These are phyloP conservation scores for Pygocentrus nattereri DNA, from an alignment of 2,797 vertebrate species.

Conservation along the genomic window DNA sequence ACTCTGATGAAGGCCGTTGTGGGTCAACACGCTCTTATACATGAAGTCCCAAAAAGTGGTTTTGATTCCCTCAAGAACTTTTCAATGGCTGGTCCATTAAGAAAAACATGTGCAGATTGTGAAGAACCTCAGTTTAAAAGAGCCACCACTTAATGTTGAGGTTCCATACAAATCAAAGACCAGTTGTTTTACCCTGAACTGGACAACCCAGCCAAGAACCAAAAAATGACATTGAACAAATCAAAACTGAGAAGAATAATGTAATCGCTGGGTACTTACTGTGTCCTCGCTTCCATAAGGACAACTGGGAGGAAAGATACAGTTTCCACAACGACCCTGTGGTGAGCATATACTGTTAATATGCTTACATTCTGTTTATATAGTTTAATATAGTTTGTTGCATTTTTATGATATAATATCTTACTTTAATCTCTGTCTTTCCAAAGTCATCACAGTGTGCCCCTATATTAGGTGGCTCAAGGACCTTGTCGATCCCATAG, in stretches of 20 bases:
- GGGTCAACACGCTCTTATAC: too few species aligned
- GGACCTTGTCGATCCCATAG: conserved; percentile 87
- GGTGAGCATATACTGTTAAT: conserved; percentile 24
- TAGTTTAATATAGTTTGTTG: too few species aligned
- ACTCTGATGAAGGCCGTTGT: too few species aligned
- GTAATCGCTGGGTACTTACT: conserved; percentile 68
- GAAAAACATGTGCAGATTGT: too few species aligned
- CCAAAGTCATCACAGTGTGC: conserved; percentile 78
- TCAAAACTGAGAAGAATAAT: neutral
- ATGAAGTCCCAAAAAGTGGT: too few species aligned
- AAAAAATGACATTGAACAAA: neutral
- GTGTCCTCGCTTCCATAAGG: conserved; percentile 68
- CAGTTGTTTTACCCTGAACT: too few species aligned
- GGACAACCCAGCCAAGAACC: too few species aligned
- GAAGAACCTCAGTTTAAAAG: too few species aligned
- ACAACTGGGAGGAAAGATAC: conserved; percentile 74
- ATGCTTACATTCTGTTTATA: neutral
- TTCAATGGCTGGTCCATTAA: too few species aligned
- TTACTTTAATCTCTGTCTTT: conserved; percentile 66
- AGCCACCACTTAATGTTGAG: too few species aligned
- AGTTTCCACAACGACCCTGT: conserved; percentile 82
- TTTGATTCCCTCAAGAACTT: too few species aligned
- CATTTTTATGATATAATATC: conserved; percentile 1
- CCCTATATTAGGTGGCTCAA: conserved; percentile 92
- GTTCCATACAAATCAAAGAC: too few species aligned